A percentile compares a stretch with the other conserved stretches of the same genome.
Conservation (phyloP, 2,888 invertebrate genomes). For the Microplitis deprimator region DNA sequence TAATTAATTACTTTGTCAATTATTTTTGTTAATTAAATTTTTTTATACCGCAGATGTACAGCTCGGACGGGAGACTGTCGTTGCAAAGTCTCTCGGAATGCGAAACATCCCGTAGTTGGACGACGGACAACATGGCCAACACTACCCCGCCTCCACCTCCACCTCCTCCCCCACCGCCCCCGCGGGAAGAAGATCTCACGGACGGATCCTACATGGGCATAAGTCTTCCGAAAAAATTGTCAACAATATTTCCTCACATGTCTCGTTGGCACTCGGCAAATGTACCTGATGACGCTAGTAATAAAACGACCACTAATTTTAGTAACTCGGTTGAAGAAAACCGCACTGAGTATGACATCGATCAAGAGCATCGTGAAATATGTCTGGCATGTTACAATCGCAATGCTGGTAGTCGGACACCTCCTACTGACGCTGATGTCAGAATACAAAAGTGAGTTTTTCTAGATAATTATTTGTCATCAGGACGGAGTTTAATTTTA, state of each 20-base stretch:
- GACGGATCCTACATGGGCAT: constrained; percentile 81
- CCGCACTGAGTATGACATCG: constrained; percentile 58
- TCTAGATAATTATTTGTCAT: background rate
- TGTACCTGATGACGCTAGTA: constrained; percentile 35
- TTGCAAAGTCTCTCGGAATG: constrained; percentile 67
- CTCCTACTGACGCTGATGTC: constrained; percentile 54
- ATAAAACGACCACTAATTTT: constrained; percentile 49
- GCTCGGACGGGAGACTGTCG: constrained; percentile 66
- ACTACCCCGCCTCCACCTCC: constrained; percentile 59
- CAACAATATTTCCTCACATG: constrained; percentile 78
- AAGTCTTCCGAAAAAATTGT: constrained; percentile 79
- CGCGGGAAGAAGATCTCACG: constrained; percentile 73
- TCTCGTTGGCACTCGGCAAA: constrained; percentile 48
- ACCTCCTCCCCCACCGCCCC: constrained; percentile 46
- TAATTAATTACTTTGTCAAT: background rate
- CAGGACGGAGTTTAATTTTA: background rate
- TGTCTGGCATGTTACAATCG: constrained; percentile 63
- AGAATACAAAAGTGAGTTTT: constrained; percentile 60
- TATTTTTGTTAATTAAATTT: constrained; percentile 22
- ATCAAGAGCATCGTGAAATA: constrained; percentile 59
- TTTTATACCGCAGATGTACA: constrained; percentile 63
- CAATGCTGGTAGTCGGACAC: constrained; percentile 52
- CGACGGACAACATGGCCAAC: constrained; percentile 59
- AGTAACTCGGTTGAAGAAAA: constrained; percentile 62
- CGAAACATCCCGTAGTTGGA: constrained; percentile 67